A percentile compares a stretch with the other conserved stretches of the same genome.
phyloP scores from a whole-genome alignment of 1,140 invertebrate species.

The Drosophila persimilis region DNA sequence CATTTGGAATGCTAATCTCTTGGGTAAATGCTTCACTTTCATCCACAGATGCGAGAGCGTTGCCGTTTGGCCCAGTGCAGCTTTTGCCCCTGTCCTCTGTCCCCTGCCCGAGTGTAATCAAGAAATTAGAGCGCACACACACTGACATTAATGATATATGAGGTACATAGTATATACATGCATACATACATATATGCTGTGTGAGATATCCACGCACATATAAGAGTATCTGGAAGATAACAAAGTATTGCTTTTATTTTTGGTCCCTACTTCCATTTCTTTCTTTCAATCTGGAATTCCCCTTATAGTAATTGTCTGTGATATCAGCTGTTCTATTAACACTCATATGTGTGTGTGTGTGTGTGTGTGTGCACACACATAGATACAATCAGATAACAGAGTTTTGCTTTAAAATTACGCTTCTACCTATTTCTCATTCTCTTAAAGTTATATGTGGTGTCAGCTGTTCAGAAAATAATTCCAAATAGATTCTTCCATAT shows the following conservation, averaged over 20 bases:
- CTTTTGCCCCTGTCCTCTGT: slow-evolving; percentile 15
- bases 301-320: slow-evolving; percentile 37
- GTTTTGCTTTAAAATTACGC: no score
- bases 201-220: slow-evolving; percentile 8
- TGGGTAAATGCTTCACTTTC: slow-evolving; percentile 38
- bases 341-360: not conserved
- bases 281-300: slow-evolving; percentile 11
- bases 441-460: no score
- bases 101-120: slow-evolving; percentile 61
- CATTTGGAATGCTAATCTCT: slow-evolving; percentile 67
- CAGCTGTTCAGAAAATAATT: no score
- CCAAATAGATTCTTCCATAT: no score
- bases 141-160: not conserved
- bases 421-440: no score
- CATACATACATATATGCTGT: slow-evolving; percentile 9
- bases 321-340: slow-evolving; percentile 52
- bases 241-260: slow-evolving; percentile 9
- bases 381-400: not conserved
- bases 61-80: slow-evolving; percentile 32
- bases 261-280: slow-evolving; percentile 16
- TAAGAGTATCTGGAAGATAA: slow-evolving; percentile 37
- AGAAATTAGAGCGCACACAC: slow-evolving; percentile 66
- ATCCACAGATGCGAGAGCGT: not conserved
- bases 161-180: not conserved
- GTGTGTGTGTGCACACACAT: not conserved